Evolutionary conservation across 2,797 vertebrate species (phyloP).

Genomic region (Urocyon cinereoargenteus): DNA sequence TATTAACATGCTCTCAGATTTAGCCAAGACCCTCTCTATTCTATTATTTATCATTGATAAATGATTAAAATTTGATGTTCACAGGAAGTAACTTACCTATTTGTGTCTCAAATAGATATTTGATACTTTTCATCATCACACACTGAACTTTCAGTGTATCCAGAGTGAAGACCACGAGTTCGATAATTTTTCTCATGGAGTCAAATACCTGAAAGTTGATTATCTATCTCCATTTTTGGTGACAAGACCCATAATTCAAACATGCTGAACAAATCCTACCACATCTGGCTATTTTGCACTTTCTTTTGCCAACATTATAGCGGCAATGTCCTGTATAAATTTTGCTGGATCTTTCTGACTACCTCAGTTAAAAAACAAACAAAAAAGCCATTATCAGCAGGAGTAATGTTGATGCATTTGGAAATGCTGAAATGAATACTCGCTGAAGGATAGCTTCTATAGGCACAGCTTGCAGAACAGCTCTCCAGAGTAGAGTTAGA

Average conservation of each 20-base stretch:
- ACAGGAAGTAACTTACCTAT: neutral
- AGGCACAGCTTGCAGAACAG: neutral
- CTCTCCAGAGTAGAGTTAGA: slow-evolving; percentile 2
- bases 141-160: neutral
- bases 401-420: slow-evolving; percentile 18
- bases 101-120: neutral
- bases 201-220: neutral
- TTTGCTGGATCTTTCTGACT: slow-evolving; percentile 1
- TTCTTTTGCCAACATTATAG: neutral
- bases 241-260: neutral
- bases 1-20: neutral
- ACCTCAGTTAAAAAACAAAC: slow-evolving; percentile 44
- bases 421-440: slow-evolving; percentile 27
- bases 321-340: neutral
- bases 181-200: neutral
- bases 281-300: neutral
- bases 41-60: neutral
- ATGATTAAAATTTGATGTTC: neutral
- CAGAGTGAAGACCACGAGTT: neutral
- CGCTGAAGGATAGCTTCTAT: slow-evolving; percentile 38
- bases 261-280: neutral
- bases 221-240: neutral
- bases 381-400: neutral
- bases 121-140: neutral
- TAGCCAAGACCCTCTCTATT: neutral